A percentile compares a stretch with the other conserved stretches of the same genome.
Evolutionary conservation across 2,797 vertebrate species (phyloP).

Genomic region (Melanotaenia maccullochi): DNA sequence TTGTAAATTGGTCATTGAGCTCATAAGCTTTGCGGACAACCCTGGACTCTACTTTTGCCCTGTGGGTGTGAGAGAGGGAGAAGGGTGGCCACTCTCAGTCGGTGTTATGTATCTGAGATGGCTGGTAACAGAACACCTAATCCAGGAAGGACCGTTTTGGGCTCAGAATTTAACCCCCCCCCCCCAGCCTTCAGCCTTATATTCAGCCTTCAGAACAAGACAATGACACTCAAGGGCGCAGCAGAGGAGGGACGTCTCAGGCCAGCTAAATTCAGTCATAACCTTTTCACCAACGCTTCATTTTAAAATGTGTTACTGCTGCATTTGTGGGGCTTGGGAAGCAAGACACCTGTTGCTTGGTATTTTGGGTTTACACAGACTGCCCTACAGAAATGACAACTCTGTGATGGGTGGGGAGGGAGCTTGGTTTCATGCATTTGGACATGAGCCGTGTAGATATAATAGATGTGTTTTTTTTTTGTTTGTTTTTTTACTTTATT

Average conservation of each 20-base stretch:
- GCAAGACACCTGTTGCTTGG: slow-evolving; percentile 67
- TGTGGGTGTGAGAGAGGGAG: slow-evolving; percentile 8
- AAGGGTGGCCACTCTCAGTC: slow-evolving; percentile 13
- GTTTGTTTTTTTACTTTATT: slow-evolving; percentile 60
- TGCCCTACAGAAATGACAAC: slow-evolving; percentile 14
- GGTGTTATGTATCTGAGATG: slow-evolving; percentile 52
- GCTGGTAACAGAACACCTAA: slow-evolving; percentile 65
- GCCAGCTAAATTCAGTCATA: slow-evolving; percentile 74
- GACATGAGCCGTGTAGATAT: slow-evolving; percentile 1
- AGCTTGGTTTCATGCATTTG: slow-evolving; percentile 12
- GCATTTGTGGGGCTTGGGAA: slow-evolving; percentile 54
- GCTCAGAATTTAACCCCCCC: slow-evolving; percentile 49
- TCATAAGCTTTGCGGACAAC: neutral
- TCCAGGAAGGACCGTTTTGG: slow-evolving; percentile 65
- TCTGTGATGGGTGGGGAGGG: slow-evolving; percentile 3
- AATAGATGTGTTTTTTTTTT: neutral
- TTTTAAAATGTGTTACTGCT: slow-evolving; percentile 52
- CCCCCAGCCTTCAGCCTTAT: slow-evolving; percentile 3
- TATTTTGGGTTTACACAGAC: slow-evolving; percentile 65
- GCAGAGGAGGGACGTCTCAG: slow-evolving; percentile 45
- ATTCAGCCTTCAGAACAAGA: slow-evolving; percentile 49
- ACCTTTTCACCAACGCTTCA: slow-evolving; percentile 69
- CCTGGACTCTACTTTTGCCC: neutral
- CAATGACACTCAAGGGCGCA: slow-evolving; percentile 62
- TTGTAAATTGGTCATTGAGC: neutral